phyloP scores from a whole-genome alignment of 2,797 vertebrate genomes.

The Zenarchopterus dispar region DNA sequence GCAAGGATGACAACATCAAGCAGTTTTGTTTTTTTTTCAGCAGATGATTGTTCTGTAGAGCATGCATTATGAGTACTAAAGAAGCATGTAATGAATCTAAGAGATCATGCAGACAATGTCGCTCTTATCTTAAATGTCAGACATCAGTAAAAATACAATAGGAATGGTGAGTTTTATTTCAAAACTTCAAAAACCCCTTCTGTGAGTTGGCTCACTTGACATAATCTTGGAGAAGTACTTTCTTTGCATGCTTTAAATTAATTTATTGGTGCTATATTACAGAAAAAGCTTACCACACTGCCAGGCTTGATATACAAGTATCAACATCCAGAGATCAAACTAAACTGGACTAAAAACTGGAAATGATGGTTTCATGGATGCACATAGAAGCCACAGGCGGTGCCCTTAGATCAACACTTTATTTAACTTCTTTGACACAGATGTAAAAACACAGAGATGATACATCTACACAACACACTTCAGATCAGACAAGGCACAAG shows the following conservation, averaged over 20 bases:
- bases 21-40: neutral
- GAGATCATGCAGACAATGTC: constrained; percentile 32
- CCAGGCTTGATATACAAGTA: too few relatives aligned
- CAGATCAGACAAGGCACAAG: constrained; percentile 32
- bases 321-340: neutral
- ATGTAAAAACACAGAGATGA: constrained; percentile 51
- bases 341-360: neutral
- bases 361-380: constrained; percentile 50
- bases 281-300: neutral
- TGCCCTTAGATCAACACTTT: constrained; percentile 77
- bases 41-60: neutral
- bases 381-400: constrained; percentile 75
- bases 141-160: neutral
- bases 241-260: constrained; percentile 15
- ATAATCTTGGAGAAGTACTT: neutral
- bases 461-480: constrained; percentile 50
- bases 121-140: constrained; percentile 24
- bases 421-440: constrained; percentile 70
- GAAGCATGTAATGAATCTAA: constrained; percentile 24
- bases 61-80: constrained; percentile 40
- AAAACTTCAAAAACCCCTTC: too few relatives aligned
- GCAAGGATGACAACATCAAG: constrained; percentile 35
- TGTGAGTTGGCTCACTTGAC: too few relatives aligned
- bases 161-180: too few relatives aligned
- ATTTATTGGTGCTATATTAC: constrained; percentile 3